Evolutionary conservation across 2,113 vertebrate species (phyloP).

Genomic region (Pipra filicauda): DNA sequence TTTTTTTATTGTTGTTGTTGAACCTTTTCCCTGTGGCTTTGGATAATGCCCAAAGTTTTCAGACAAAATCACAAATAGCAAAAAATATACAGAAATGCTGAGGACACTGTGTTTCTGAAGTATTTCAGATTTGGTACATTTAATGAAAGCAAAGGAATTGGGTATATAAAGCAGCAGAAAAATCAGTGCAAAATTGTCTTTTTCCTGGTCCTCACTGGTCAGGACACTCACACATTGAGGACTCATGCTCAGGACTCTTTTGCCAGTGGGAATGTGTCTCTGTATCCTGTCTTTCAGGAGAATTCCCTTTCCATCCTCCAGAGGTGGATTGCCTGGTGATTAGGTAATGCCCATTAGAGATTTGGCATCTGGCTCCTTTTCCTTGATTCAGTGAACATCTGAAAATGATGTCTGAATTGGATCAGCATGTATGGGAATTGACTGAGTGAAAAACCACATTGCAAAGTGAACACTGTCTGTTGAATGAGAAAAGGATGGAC

Average conservation of each 20-base stretch:
- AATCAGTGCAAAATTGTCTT: background rate
- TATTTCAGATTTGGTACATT: background rate
- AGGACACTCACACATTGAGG: background rate
- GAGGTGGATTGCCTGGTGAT: background rate
- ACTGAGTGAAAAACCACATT: background rate
- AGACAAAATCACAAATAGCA: background rate
- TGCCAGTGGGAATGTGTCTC: accelerated
- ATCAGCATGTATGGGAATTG: background rate
- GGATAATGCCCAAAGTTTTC: background rate
- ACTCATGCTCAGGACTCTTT: background rate
- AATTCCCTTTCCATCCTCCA: background rate
- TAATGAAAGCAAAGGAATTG: background rate
- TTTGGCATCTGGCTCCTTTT: background rate
- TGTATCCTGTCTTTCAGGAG: background rate
- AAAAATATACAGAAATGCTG: background rate
- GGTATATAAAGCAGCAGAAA: background rate
- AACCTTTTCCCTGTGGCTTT: background rate
- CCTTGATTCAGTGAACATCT: background rate
- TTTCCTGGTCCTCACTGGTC: background rate
- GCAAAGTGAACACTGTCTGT: background rate
- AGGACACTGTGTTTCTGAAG: background rate
- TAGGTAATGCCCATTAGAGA: background rate
- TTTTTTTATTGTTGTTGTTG: background rate
- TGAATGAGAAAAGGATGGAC: background rate
- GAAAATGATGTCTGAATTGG: background rate